A percentile compares a stretch with the other conserved stretches of the same genome.
Conservation (phyloP, 2,113 vertebrate genomes). For the Oncorhynchus mykiss region DNA sequence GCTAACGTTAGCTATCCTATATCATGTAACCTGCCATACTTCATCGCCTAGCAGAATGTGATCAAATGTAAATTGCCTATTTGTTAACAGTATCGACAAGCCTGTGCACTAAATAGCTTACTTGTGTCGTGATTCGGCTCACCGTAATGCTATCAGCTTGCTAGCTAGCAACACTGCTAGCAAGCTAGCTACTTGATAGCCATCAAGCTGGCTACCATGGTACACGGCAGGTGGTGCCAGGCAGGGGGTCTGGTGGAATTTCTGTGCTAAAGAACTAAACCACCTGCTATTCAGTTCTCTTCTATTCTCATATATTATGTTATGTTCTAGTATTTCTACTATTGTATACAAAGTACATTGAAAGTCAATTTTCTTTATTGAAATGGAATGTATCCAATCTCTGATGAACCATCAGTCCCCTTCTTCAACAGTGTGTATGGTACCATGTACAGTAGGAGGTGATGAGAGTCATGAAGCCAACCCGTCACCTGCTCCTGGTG, state of each 20-base stretch:
- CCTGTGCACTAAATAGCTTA: neutral
- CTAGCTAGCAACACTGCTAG: neutral
- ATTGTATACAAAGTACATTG: too few relatives aligned
- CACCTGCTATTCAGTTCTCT: too few relatives aligned
- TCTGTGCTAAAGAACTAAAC: too few relatives aligned
- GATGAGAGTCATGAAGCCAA: constrained; percentile 77
- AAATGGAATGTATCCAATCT: neutral
- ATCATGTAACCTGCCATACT: neutral
- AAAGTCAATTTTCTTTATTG: neutral
- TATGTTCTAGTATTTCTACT: too few relatives aligned
- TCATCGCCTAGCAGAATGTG: neutral
- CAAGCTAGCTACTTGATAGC: too few relatives aligned
- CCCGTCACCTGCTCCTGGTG: constrained; percentile 84
- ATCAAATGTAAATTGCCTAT: neutral
- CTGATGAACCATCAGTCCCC: neutral
- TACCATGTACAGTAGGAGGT: constrained; percentile 71
- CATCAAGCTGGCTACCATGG: too few relatives aligned
- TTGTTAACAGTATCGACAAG: neutral
- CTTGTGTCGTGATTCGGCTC: neutral
- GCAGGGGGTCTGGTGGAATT: too few relatives aligned
- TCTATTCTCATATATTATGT: too few relatives aligned
- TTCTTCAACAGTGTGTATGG: neutral
- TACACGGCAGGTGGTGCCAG: too few relatives aligned
- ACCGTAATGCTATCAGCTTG: neutral
- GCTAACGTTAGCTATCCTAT: neutral